These are phyloP conservation scores for Drosophila bocki DNA, from an alignment of 1,140 invertebrate species.

Conservation along the genomic window DNA sequence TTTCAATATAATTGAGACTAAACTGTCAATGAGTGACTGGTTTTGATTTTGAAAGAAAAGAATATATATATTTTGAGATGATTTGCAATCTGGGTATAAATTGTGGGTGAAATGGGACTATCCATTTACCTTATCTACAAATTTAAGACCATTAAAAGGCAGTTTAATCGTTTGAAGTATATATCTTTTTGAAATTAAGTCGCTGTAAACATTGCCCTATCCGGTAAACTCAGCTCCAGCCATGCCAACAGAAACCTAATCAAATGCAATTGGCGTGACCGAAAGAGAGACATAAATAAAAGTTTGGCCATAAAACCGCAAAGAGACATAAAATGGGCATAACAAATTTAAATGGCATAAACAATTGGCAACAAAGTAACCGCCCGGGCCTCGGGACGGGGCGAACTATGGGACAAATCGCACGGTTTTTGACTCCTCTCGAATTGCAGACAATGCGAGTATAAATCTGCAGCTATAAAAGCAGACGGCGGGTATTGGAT, in stretches of 20 bases:
- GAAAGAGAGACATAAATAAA: conserved; percentile 56
- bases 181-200: conserved; percentile 6
- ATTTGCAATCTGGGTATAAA: too few relatives aligned
- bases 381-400: background rate
- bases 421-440: conserved; percentile 43
- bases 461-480: conserved; percentile 48
- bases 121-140: background rate
- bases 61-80: background rate
- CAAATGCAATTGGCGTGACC: conserved; percentile 46
- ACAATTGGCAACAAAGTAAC: conserved; percentile 60
- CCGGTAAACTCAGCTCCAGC: background rate
- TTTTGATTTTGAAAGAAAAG: background rate
- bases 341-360: conserved; percentile 61
- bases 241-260: conserved; percentile 29
- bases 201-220: conserved; percentile 6
- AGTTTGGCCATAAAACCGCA: conserved; percentile 59
- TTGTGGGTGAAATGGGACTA: background rate
- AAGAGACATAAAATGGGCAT: conserved; percentile 49
- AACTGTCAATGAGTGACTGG: too few relatives aligned
- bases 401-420: conserved; percentile 47
- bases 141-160: background rate
- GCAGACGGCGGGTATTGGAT: conserved; percentile 12
- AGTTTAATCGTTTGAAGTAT: conserved; percentile 2
- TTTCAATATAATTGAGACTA: too few relatives aligned
- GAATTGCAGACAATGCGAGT: conserved; percentile 21